phyloP scores from a whole-genome alignment of 2,888 invertebrate genomes.

The Lasioglossum leucozonium region DNA sequence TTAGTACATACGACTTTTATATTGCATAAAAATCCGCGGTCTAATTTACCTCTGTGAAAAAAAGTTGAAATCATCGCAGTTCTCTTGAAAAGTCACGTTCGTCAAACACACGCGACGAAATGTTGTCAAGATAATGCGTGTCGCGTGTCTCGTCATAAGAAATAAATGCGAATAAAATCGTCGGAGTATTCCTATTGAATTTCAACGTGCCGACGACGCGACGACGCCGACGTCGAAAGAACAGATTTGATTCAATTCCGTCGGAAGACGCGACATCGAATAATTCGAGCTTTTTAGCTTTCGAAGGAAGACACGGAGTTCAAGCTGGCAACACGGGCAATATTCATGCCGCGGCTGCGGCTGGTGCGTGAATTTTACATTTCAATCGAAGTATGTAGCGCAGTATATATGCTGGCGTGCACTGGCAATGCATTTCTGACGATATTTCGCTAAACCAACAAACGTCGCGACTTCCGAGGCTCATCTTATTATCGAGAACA shows the following conservation, averaged over 20 bases:
- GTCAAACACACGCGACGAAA: background rate
- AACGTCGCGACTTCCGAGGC: slow-evolving; percentile 18
- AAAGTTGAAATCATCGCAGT: too few relatives aligned
- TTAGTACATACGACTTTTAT: too few relatives aligned
- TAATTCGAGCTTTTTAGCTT: slow-evolving; percentile 14
- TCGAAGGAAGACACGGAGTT: slow-evolving; percentile 8
- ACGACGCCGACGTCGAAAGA: slow-evolving; percentile 3
- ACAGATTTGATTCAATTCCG: slow-evolving; percentile 14
- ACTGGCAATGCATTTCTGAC: slow-evolving; percentile 20
- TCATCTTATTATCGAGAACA: background rate
- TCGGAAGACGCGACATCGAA: background rate
- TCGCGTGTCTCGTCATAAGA: background rate
- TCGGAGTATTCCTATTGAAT: background rate
- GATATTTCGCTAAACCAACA: slow-evolving; percentile 34
- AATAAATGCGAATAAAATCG: slow-evolving; percentile 10
- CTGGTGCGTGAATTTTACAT: slow-evolving; percentile 55
- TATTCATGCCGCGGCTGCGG: slow-evolving; percentile 32
- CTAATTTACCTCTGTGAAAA: too few relatives aligned
- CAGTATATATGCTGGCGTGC: background rate
- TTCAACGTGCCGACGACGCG: background rate
- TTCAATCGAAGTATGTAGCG: slow-evolving; percentile 44
- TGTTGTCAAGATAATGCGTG: background rate
- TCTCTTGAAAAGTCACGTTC: background rate
- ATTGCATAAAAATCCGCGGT: too few relatives aligned
- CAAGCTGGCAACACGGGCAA: slow-evolving; percentile 12